A percentile compares a stretch with the other conserved stretches of the same genome.
phyloP scores from a whole-genome alignment of 2,113 vertebrate genomes.

The Dryoscopus gambensis region DNA sequence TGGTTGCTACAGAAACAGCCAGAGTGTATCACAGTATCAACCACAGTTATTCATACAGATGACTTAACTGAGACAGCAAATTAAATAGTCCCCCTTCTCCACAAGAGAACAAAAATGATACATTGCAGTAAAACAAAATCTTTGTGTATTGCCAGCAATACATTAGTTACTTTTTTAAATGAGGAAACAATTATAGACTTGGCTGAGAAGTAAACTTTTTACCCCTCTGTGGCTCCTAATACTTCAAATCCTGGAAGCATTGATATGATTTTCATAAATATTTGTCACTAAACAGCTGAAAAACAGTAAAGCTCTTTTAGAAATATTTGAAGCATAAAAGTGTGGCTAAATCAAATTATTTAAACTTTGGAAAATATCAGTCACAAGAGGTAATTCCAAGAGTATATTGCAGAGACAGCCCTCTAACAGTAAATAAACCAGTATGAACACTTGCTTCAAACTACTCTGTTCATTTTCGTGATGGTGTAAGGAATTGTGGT shows the following conservation, averaged over 20 bases:
- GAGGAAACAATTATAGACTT: slow-evolving; percentile 12
- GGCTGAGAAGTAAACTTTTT: background rate
- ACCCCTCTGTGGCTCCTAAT: background rate
- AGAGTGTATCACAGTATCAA: background rate
- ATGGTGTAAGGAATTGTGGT: background rate
- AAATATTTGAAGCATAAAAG: background rate
- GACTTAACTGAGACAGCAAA: slow-evolving; percentile 7
- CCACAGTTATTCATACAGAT: background rate
- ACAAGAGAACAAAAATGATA: background rate
- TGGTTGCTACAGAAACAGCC: slow-evolving; percentile 44
- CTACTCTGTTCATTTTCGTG: background rate
- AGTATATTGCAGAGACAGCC: background rate
- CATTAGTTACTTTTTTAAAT: background rate
- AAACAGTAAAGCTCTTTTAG: background rate
- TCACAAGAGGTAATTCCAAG: background rate
- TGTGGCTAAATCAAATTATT: background rate
- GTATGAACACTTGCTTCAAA: background rate
- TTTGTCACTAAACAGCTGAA: background rate
- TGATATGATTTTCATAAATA: background rate
- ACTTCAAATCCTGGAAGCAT: background rate
- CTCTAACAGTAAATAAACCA: background rate
- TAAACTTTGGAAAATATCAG: background rate
- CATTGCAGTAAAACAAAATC: background rate
- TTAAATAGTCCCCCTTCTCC: background rate
- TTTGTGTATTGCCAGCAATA: background rate